These are phyloP conservation scores for Caenorhabditis uteleia DNA, from an alignment of 2,888 invertebrate species.

Conservation along the genomic window DNA sequence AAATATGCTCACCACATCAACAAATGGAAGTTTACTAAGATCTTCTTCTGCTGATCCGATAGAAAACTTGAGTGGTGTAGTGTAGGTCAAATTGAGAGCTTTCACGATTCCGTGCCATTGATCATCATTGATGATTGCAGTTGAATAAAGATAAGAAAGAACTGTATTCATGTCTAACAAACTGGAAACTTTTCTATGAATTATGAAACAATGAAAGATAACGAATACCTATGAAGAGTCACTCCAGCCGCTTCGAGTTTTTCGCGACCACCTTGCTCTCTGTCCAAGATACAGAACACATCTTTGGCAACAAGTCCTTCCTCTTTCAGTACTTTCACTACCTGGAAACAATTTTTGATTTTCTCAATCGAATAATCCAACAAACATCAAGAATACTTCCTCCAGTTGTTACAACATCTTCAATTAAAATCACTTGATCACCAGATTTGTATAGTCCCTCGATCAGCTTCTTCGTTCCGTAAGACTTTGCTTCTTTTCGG, in stretches of 20 bases:
- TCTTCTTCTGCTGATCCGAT: constrained; percentile 40
- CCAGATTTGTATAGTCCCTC: constrained; percentile 84
- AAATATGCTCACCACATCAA: background rate
- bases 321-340: constrained; percentile 44
- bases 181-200: constrained; percentile 33
- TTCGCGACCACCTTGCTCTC: constrained; percentile 86
- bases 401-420: constrained; percentile 87
- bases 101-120: constrained; percentile 34
- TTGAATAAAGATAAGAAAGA: constrained; percentile 44
- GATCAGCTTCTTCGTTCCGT: constrained; percentile 93
- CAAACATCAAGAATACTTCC: constrained; percentile 83
- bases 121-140: constrained; percentile 22
- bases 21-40: constrained; percentile 34
- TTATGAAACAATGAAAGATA: constrained; percentile 36
- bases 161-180: constrained; percentile 52
- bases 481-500: constrained; percentile 89
- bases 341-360: constrained; percentile 9
- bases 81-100: constrained; percentile 41
- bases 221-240: constrained; percentile 71
- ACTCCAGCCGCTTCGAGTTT: constrained; percentile 76
- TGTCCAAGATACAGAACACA: constrained; percentile 85
- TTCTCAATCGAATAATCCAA: background rate
- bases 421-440: constrained; percentile 83
- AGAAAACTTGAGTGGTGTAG: constrained; percentile 9
- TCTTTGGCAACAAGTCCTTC: constrained; percentile 73